Evolutionary conservation across 2,888 invertebrate genomes (phyloP).

Genomic region (Heliconius sara): DNA sequence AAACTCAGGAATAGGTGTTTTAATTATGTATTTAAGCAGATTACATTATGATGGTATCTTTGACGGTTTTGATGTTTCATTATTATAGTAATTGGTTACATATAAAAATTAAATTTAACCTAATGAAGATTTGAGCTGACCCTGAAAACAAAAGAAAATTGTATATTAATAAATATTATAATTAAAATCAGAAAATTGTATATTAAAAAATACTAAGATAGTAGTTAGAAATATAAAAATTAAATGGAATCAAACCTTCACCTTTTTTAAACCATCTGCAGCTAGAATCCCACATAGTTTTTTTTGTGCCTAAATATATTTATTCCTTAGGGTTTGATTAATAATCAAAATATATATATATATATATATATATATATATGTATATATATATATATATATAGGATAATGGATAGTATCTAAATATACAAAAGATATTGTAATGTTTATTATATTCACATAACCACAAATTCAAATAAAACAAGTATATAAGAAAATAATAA

Average conservation of each 20-base stretch:
- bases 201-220: constrained; percentile 2
- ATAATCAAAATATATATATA: no score
- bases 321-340: no score
- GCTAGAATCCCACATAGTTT: no score
- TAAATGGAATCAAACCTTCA: not conserved
- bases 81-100: constrained; percentile 59
- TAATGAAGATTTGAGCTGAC: constrained; percentile 57
- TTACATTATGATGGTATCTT: constrained; percentile 69
- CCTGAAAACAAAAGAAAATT: constrained; percentile 66
- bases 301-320: no score
- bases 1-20: constrained; percentile 6
- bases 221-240: not conserved
- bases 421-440: not conserved
- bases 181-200: constrained; percentile 12
- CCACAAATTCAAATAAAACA: no score
- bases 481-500: no score
- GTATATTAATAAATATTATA: constrained; percentile 5
- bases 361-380: no score
- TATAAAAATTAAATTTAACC: constrained; percentile 64
- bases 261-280: no score
- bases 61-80: constrained; percentile 72
- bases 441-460: no score
- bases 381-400: no score
- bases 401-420: not conserved
- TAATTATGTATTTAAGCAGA: constrained; percentile 52